phyloP scores from a whole-genome alignment of 2,113 vertebrate genomes.

The Todiramphus chloris region DNA sequence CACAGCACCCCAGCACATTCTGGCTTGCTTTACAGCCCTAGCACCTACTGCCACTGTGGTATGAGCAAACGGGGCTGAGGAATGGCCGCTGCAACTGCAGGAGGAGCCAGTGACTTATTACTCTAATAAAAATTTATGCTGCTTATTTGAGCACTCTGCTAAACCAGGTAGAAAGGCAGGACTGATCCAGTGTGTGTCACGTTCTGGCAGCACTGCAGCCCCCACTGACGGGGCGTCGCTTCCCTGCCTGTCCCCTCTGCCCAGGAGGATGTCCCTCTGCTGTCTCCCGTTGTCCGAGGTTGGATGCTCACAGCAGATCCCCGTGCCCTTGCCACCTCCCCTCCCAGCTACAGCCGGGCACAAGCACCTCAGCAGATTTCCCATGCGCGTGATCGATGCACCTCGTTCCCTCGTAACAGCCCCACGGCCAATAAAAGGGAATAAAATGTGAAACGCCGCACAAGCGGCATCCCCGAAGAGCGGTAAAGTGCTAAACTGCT shows the following conservation, averaged over 20 bases:
- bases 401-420: constrained; percentile 31
- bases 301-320: background rate
- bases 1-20: background rate
- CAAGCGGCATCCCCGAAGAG: constrained; percentile 67
- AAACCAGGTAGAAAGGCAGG: background rate
- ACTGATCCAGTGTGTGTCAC: fast-evolving
- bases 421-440: constrained; percentile 50
- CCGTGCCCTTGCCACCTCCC: background rate
- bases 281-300: fast-evolving
- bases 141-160: background rate
- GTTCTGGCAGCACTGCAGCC: background rate
- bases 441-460: constrained; percentile 18
- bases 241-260: background rate
- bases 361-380: background rate
- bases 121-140: background rate
- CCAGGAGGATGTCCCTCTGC: background rate
- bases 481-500: background rate
- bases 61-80: background rate
- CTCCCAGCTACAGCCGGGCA: background rate
- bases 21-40: background rate
- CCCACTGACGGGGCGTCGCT: fast-evolving
- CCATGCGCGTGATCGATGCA: background rate
- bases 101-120: background rate
- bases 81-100: fast-evolving
- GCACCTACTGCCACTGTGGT: background rate